Base-by-base conservation (phyloP, 2,888 invertebrate genomes). In the Lasioglossum calceatum region DNA sequence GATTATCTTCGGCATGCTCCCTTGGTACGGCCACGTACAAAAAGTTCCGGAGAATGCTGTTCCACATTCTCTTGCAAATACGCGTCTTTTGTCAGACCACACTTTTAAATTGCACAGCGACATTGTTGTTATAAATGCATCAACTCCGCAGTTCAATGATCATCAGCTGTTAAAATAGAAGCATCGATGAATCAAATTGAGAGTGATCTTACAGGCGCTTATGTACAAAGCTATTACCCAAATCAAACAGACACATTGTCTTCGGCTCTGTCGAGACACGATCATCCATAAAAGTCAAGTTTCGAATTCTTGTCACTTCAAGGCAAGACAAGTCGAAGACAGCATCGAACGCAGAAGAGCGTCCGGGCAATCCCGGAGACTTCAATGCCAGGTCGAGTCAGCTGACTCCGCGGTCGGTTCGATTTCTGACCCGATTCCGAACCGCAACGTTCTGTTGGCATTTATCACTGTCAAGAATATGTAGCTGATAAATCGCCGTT, bases 401-500 rank as follows among this genome's bases (percentile, higher is more conserved):
- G 67, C 76, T 50, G 79, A 54, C 72, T 23, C 19, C 36, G 61
- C n/a, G 71, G 64, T 61, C 58, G 42, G 61, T 67, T 78, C 77
- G 58, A 58, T 58, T 58, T 12, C 58, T 58, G 58, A 58, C 58
- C 27, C 64, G 84, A 82, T 80, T 85, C 74, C 75, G 82, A 84
- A 84, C 85, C 79, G 74, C 32, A 32, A 77, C 75, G 71, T 70
- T 77, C 75, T 39, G 47, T 70, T 42, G 73, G 42, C 86, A 85
- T 91, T 86, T 78, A 76, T 91, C 91, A 91, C 81, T 89, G 88
- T 88, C 90, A 74, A 44, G 81, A 85, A 80, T 76, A 81, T 50
- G 77, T 79, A 47, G 87, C 84, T 87, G 90, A 90, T 90, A 88
- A 87, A 90, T 90, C 85, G 90, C 72, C 86, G 87, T 90, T 90